phyloP scores from a whole-genome alignment of 2,797 vertebrate genomes.

The Xiphophorus birchmanni region DNA sequence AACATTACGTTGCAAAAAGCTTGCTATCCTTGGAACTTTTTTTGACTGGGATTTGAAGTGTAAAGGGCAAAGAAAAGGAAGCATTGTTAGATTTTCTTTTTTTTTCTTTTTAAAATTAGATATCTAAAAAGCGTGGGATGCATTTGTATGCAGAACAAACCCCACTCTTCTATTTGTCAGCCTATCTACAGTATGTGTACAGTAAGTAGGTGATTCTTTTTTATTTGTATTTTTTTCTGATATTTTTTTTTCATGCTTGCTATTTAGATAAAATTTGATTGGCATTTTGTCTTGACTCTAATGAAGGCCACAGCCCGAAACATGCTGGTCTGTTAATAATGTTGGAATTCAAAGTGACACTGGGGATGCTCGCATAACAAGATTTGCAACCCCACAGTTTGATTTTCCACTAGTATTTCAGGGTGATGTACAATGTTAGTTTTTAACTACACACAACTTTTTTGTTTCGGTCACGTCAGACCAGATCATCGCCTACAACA shows the following conservation, averaged over 20 bases:
- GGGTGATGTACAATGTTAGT: not conserved
- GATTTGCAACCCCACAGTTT: not conserved
- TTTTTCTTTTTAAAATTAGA: not conserved
- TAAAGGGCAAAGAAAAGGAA: not conserved
- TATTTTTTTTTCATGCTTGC: not conserved
- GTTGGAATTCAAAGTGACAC: not conserved
- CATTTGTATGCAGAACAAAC: not conserved
- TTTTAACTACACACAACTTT: not conserved
- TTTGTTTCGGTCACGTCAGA: not conserved
- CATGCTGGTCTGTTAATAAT: not conserved
- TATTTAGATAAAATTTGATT: not conserved
- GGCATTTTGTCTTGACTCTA: not conserved
- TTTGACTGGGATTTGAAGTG: not conserved
- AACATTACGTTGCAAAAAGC: not conserved
- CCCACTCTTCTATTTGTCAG: not conserved
- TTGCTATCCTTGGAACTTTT: not conserved
- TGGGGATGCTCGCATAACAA: not conserved
- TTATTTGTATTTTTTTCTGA: not conserved
- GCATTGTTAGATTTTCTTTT: not conserved
- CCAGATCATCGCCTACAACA: not conserved
- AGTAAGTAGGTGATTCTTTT: not conserved
- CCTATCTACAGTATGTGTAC: not conserved
- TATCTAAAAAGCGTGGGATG: not conserved
- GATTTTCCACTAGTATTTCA: not conserved
- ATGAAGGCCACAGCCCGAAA: not conserved